Conservation (phyloP, 2,888 invertebrate genomes). For the Rhogogaster chlorosoma region DNA sequence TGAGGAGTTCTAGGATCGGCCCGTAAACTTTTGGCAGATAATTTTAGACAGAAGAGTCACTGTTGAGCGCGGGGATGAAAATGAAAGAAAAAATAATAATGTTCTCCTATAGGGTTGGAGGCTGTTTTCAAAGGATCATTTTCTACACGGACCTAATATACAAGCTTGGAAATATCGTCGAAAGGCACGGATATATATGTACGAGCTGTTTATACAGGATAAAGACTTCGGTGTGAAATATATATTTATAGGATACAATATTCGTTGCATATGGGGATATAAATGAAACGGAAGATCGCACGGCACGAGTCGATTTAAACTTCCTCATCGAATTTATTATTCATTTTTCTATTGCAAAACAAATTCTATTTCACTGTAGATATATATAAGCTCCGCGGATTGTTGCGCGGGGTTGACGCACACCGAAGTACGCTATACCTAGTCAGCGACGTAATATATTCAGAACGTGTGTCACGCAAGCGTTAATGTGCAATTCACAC, state of each 20-base stretch:
- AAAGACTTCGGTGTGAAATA: background rate
- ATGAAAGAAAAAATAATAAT: background rate
- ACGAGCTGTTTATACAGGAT: too few species aligned
- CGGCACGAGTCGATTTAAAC: background rate
- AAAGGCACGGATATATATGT: background rate
- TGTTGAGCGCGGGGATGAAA: background rate
- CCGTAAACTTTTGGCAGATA: background rate
- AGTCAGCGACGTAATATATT: background rate
- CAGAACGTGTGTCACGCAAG: background rate
- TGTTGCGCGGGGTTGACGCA: background rate
- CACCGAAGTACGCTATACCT: background rate
- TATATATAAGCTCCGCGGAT: too few species aligned
- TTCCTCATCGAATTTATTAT: background rate
- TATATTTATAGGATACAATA: background rate
- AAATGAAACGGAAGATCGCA: background rate
- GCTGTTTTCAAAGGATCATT: constrained; percentile 35
- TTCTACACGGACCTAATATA: background rate
- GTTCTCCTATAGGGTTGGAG: constrained; percentile 6
- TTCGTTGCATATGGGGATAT: background rate
- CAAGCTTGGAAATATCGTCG: background rate
- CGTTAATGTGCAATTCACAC: background rate
- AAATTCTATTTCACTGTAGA: background rate
- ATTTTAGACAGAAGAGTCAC: background rate
- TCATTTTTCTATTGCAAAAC: background rate
- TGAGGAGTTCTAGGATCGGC: too few species aligned